These are phyloP conservation scores for Labeo catla DNA, from an alignment of 2,113 vertebrate species.

Conservation along the genomic window DNA sequence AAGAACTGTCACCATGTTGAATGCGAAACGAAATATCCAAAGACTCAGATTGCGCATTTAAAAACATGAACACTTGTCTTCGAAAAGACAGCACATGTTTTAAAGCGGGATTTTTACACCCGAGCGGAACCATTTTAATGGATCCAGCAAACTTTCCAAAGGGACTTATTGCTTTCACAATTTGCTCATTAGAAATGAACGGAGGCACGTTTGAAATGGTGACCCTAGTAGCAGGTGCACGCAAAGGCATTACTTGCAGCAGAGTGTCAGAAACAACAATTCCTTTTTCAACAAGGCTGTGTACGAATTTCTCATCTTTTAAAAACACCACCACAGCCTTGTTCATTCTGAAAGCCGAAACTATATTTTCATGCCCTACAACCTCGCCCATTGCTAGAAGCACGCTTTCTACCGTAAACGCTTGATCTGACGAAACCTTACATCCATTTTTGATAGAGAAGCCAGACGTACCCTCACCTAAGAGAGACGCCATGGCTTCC, in stretches of 20 bases:
- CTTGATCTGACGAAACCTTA: no score
- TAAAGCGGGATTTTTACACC: background rate
- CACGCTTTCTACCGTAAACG: no score
- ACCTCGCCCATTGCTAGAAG: no score
- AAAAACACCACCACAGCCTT: no score
- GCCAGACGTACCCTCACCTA: no score
- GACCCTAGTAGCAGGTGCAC: background rate
- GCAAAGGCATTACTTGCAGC: background rate
- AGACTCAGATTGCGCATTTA: background rate
- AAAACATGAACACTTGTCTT: slow-evolving; percentile 13
- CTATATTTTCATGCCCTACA: no score
- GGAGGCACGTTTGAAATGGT: background rate
- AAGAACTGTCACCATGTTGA: background rate
- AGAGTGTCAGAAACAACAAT: background rate
- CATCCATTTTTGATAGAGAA: no score
- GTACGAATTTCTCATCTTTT: no score
- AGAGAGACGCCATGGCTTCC: no score
- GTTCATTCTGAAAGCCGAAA: no score
- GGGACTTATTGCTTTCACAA: background rate
- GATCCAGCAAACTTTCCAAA: background rate
- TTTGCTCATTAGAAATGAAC: background rate
- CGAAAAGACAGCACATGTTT: background rate
- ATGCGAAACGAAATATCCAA: background rate
- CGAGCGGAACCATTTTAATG: background rate
- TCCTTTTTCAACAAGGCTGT: no score